Base-by-base conservation (phyloP, 2,113 vertebrate species). In the Phalacrocorax carbo region DNA sequence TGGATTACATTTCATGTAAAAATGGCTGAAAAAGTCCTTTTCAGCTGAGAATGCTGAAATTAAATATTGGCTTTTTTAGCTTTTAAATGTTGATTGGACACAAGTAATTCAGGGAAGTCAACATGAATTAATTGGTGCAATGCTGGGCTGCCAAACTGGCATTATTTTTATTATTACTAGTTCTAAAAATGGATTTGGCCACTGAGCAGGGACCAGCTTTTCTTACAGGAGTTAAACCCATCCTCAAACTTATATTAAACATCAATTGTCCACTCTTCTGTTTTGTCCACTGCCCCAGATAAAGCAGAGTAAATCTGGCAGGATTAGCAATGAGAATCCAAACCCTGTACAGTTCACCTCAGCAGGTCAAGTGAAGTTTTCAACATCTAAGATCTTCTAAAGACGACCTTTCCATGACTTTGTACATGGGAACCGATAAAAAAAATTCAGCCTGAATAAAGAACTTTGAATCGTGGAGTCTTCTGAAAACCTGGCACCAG, bases 21-120 rank as follows among this genome's bases (percentile, higher is more conserved):
- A 94, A 73, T 65, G 57, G 66, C 36, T 94, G 84, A 60, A 96
- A 92, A 95, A 80, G 62, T 93, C 73, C 57, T 85, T 96, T 95
- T 95, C 84, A 94, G 58, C 87, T 76, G 84, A 94, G 78, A 88
- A 88, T 61, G 70, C 49, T 90, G 84, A 95, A 96, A 96, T 96
- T 91, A 96, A 96, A 94, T 96, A 96, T 94, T 96, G 93, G 89
- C 36, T 4, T 95, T 70, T 91, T 86, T 54, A 49, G 93, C 84
- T 96, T 96, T 96, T 90, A 76, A 57, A 95, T 95, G 95, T 95
- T 95, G 87, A 93, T 94, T 95, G 84, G 93, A 91, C 70, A 85
- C 57, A 69, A 82, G 73, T 87, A 91, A 95, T 96, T 91, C 78
- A 69, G 58, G 49, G 75, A 93, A 96, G 87, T 91, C 95, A 91